Conservation (phyloP, 2,888 invertebrate species). For the Magallana nippona region DNA sequence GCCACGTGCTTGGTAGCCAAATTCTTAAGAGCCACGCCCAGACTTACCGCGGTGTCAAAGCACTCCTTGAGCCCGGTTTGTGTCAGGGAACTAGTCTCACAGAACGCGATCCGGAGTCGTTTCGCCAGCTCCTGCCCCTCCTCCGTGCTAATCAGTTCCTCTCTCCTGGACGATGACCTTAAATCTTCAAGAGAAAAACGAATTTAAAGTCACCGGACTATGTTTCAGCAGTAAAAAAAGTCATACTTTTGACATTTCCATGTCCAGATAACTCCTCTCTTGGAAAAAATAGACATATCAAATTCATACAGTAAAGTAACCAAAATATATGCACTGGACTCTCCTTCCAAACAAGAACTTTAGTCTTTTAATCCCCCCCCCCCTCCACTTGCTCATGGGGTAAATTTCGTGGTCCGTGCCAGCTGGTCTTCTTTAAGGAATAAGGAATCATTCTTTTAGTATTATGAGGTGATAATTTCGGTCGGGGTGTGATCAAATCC, state of each 20-base stretch:
- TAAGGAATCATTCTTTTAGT: no score
- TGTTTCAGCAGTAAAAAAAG: not conserved
- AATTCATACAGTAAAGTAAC: not conserved
- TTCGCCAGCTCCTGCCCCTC: conserved; percentile 63
- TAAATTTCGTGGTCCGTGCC: no score
- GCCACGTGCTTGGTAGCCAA: no score
- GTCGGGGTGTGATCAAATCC: no score
- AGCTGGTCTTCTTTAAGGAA: no score
- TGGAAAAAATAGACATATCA: no score
- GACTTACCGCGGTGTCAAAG: conserved; percentile 71
- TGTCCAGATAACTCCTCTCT: no score
- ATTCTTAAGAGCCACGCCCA: not conserved
- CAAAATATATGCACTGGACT: not conserved
- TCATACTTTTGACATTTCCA: not conserved
- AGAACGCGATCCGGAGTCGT: conserved; percentile 57
- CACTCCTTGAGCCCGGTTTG: conserved; percentile 65
- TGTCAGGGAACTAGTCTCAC: conserved; percentile 73
- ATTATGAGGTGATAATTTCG: no score
- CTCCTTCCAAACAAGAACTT: no score
- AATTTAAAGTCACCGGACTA: not conserved
- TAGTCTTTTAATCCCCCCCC: no score
- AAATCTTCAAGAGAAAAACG: conserved; percentile 5
- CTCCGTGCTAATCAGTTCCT: conserved; percentile 43
- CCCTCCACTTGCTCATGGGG: no score
- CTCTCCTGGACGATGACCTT: not conserved